These are phyloP conservation scores for Odiellus spinosus DNA, from an alignment of 2,888 invertebrate species.

Conservation along the genomic window DNA sequence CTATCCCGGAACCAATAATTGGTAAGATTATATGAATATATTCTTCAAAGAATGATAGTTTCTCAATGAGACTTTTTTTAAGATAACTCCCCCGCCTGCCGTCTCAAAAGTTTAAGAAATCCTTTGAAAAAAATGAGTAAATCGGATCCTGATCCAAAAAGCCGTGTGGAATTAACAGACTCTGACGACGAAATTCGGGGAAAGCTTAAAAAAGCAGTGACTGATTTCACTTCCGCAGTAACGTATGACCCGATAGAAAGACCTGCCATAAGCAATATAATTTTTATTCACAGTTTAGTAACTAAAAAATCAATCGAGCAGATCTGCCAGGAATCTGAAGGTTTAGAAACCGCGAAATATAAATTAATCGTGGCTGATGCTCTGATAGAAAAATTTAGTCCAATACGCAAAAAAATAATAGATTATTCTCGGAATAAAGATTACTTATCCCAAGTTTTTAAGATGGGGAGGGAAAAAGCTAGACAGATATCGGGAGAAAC, in stretches of 20 bases:
- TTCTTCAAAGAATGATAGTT: too few relatives aligned
- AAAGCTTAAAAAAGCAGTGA: constrained; percentile 73
- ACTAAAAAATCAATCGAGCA: constrained; percentile 47
- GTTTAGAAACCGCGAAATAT: constrained; percentile 59
- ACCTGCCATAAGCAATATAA: constrained; percentile 77
- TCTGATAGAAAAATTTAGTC: constrained; percentile 49
- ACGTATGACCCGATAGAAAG: constrained; percentile 59
- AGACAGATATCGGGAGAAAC: constrained; percentile 43
- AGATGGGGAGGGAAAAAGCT: constrained; percentile 47
- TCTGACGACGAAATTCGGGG: constrained; percentile 46
- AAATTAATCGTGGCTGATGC: constrained; percentile 55
- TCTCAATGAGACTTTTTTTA: too few relatives aligned
- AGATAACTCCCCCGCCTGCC: constrained; percentile 14
- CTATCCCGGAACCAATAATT: constrained; percentile 48
- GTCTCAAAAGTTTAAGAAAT: constrained; percentile 64
- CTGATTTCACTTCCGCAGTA: constrained; percentile 70
- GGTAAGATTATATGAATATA: constrained; percentile 37
- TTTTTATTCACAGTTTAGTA: constrained; percentile 62
- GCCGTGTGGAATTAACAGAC: constrained; percentile 65
- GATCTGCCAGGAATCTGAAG: constrained; percentile 47
- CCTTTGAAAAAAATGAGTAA: constrained; percentile 95
- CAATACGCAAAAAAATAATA: constrained; percentile 46
- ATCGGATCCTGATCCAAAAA: constrained; percentile 61
- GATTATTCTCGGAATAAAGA: constrained; percentile 42
- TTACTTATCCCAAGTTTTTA: constrained; percentile 46